Base-by-base conservation (phyloP, 2,797 vertebrate genomes). In the Scomberomorus guttatus region DNA sequence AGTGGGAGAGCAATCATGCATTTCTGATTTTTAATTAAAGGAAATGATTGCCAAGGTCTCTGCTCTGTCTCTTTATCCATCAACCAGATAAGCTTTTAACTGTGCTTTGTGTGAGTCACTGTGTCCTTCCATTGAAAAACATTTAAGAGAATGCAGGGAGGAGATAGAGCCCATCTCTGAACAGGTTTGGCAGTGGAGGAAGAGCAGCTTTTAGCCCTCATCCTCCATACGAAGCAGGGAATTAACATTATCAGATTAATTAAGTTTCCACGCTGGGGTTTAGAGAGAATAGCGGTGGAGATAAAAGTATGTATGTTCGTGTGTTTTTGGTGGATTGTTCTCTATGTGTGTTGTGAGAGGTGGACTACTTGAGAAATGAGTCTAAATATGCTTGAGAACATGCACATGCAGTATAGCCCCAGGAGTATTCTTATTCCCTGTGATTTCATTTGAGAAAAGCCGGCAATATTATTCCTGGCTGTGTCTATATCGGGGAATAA, bases 1-100 rank as follows among this genome's bases (percentile, higher is more conserved):
- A 79, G 75, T 80, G 74, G 65, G 75, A 90, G 80, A 82, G 79
- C 83, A 86, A 84, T 91, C 86, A 88, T 82, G 87, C 91, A 90
- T 93, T 92, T 93, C 91, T 85, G 88, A 91, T 87, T 93, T 94
- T 94, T 94, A 93, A 95, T 95, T 94, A 95, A 92, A 90, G 81
- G 71, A 85, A 90, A 92, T 88, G 85, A 93, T 93, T 89, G 77
- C 85, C 73, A 68, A 69, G 81, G 83, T 83, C 79, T 74, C 59
- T 55, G 72, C 79, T 89, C 72, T 79, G 80, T 82, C 75, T 87
- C 76, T 75, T 82, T 88, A 90, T 92, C 89, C 86, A 74, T 88
- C 84, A 84, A 75, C 87, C 87, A 81, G 67, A 87, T 89, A 76
- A 88, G 82, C 71, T 66, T 81, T 82, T 76, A 63, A 63, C 34